A percentile compares a stretch with the other conserved stretches of the same genome.
These are phyloP conservation scores for Noctua pronuba DNA, from an alignment of 2,888 invertebrate species.

Conservation along the genomic window DNA sequence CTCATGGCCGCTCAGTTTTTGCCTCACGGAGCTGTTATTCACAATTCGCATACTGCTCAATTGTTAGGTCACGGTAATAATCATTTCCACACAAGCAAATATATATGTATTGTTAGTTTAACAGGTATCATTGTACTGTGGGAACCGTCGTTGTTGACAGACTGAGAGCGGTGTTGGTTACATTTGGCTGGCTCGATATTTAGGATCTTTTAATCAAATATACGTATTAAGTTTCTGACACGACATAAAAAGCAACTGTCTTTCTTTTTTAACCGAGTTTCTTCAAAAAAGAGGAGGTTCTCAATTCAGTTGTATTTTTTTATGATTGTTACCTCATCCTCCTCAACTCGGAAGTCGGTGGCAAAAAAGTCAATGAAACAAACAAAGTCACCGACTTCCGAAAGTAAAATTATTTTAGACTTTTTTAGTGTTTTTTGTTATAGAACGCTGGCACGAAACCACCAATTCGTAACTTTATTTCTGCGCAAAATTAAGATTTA, in stretches of 20 bases:
- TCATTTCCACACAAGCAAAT: conserved; percentile 65
- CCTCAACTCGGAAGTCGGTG: no score
- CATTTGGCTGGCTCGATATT: conserved; percentile 4
- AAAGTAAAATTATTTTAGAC: no score
- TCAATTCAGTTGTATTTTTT: no score
- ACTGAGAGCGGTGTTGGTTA: conserved; percentile 46
- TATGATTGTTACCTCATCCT: no score
- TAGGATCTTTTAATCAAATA: conserved; percentile 3
- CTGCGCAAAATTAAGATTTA: conserved; percentile 22
- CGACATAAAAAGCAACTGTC: conserved; percentile 6
- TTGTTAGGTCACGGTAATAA: conserved; percentile 71
- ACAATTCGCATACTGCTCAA: conserved; percentile 68
- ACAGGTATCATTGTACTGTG: conserved; percentile 58
- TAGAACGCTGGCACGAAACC: conserved; percentile 15
- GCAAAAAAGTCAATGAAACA: no score
- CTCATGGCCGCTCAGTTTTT: conserved; percentile 77
- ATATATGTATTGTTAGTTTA: conserved; percentile 55
- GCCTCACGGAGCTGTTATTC: conserved; percentile 63
- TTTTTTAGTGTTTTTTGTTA: no score
- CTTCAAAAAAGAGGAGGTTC: no score
- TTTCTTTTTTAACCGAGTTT: no score
- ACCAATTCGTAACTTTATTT: conserved; percentile 23
- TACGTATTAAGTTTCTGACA: conserved; percentile 14
- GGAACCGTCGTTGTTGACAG: conserved; percentile 42
- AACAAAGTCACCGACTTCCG: no score